Evolutionary conservation across 2,888 invertebrate genomes (phyloP), one percentile per base, ranked within the genome.

Genomic region (Eristalinus aeneus): DNA sequence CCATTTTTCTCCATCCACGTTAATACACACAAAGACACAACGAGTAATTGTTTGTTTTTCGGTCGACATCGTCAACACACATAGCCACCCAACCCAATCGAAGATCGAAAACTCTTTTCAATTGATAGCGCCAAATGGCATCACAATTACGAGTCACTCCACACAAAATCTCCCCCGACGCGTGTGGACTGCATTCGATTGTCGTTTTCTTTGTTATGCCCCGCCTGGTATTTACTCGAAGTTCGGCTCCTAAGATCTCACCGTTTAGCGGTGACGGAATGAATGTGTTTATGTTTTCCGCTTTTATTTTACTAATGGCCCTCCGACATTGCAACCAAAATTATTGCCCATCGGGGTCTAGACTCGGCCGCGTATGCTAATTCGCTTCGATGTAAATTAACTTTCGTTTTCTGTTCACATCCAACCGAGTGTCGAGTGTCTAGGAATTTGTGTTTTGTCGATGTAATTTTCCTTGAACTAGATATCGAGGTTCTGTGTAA

Each of bases 401-500:
- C 34, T 11, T 68, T 68, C 68, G 34, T 34, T 16, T 20, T 32
- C 9, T 22, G 27, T 27, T 27, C 4, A 32, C 32, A n/a, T 23
- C 11, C 22, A 31, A 16, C 10, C 31, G 31, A 27, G 5, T 27
- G 27, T 27, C 27, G 27, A 27, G 27, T n/a, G n/a, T 69, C 16
- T 56, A 36, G 36, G 46, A 16, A 16, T 60, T 58, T 60, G 20
- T 54, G 53, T 54, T 22, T 36, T n/a, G 20, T 60, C 5, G 39
- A 39, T 16, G 46, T 20, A 39, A 60, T 46, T 46, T 12, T 31
- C 71, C 71, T 71, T 46, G 71, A 46, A 31, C 46, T 27, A 61
- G 60, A 46, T 71, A 58, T 34, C 23, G 16, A 71, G 16, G 60
- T 60, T 36, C 27, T 71, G 27, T 60, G 71, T 60, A 46, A 60